Evolutionary conservation across 2,797 vertebrate species (phyloP).

Genomic region (Sandelia bainsii): DNA sequence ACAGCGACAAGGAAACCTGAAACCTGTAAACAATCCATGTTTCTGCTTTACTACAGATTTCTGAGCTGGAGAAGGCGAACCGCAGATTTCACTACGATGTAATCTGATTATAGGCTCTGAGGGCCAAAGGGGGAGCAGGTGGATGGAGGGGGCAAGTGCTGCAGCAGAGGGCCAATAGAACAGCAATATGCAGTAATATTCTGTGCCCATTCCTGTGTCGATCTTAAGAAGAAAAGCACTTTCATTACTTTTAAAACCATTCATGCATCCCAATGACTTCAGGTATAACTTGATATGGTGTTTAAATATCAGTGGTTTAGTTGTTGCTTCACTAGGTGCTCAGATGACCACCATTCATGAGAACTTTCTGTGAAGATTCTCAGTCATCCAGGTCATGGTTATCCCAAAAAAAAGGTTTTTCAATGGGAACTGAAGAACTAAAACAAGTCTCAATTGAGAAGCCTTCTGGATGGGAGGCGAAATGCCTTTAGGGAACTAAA

Average conservation of each 20-base stretch:
- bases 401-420: no score
- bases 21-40: conserved; percentile 79
- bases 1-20: conserved; percentile 81
- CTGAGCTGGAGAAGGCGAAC: conserved; percentile 54
- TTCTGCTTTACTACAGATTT: conserved; percentile 79
- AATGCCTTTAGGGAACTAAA: no score
- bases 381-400: no score
- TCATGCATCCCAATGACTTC: not conserved
- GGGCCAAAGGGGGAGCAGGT: conserved; percentile 25
- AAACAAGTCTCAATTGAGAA: no score
- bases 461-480: no score
- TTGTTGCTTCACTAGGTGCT: not conserved
- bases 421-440: no score
- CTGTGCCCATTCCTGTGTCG: conserved; percentile 12
- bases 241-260: not conserved
- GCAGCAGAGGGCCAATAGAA: conserved; percentile 32
- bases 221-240: conserved; percentile 1
- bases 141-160: not conserved
- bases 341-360: no score
- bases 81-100: conserved; percentile 56
- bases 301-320: not conserved
- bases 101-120: conserved; percentile 71
- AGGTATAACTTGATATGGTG: not conserved
- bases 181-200: conserved; percentile 9
- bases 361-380: no score